Evolutionary conservation across 2,113 vertebrate species (phyloP).

Genomic region (Dendropsophus ebraccatus): DNA sequence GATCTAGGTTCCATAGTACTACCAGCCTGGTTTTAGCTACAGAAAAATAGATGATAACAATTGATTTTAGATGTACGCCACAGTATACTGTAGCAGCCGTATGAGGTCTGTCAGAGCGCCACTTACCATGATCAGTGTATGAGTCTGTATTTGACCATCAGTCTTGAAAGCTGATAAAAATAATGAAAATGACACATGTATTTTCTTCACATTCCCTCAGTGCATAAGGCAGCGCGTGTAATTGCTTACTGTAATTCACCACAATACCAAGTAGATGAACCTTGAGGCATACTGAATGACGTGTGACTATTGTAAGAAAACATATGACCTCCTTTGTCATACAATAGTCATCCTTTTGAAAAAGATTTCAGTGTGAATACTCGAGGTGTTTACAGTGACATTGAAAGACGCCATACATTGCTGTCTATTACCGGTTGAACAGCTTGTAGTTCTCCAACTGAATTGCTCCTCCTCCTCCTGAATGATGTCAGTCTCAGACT

Average conservation of each 20-base stretch:
- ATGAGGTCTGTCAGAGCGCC: neutral
- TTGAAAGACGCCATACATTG: neutral
- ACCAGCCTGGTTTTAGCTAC: no score
- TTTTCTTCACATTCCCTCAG: neutral
- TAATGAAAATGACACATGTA: conserved; percentile 43
- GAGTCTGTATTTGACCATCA: conserved; percentile 37
- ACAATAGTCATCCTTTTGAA: conserved; percentile 12
- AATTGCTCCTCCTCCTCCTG: no score
- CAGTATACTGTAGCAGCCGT: neutral
- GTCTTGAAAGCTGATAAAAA: conserved; percentile 1
- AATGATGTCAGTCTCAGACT: no score
- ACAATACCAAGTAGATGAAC: conserved; percentile 2
- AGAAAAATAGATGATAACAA: neutral
- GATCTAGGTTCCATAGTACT: no score
- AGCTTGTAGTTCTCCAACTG: neutral
- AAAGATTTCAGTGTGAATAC: neutral
- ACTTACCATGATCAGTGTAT: neutral
- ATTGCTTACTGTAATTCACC: conserved; percentile 1
- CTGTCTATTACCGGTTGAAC: neutral
- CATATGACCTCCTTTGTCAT: neutral
- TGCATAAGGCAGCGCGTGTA: neutral
- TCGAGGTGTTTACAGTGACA: neutral
- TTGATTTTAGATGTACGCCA: neutral
- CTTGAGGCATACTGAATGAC: conserved; percentile 24
- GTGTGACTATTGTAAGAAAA: conserved; percentile 25